A percentile compares a stretch with the other conserved stretches of the same genome.
phyloP scores from a whole-genome alignment of 1,140 invertebrate genomes.

The Drosophila fuyamai region DNA sequence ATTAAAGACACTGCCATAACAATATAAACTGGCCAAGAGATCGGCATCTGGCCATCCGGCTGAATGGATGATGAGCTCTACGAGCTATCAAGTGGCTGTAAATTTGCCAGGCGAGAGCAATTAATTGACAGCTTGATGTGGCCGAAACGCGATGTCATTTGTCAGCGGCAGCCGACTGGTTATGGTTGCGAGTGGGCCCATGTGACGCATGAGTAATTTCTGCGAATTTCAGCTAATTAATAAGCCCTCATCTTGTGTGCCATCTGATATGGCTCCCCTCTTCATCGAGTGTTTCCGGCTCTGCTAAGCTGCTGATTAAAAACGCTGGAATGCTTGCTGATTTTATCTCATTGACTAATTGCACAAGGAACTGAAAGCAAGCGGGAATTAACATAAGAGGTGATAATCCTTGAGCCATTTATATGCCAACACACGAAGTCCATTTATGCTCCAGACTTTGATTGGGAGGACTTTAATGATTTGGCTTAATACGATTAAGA shows the following conservation, averaged over 20 bases:
- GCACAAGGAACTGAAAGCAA: constrained; percentile 1
- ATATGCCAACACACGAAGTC: not conserved
- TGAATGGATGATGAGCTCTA: constrained; percentile 40
- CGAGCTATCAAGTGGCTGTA: constrained; percentile 42
- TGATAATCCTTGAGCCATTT: constrained; percentile 19
- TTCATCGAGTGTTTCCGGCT: not conserved
- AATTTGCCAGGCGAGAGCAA: constrained; percentile 41
- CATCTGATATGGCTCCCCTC: not conserved
- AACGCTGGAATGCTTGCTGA: not conserved
- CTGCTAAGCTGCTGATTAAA: not conserved
- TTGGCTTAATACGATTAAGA: not conserved
- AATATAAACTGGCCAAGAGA: constrained; percentile 40
- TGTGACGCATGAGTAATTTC: constrained; percentile 65
- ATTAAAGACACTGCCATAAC: constrained; percentile 44
- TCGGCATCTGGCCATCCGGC: constrained; percentile 8
- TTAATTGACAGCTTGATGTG: constrained; percentile 61
- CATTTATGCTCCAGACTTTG: not conserved
- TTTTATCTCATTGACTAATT: constrained; percentile 11
- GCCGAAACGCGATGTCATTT: constrained; percentile 50
- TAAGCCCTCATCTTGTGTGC: constrained; percentile 32
- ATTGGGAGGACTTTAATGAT: not conserved
- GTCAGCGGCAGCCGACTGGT: constrained; percentile 23
- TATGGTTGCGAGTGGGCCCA: constrained; percentile 12
- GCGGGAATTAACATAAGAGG: constrained; percentile 1
- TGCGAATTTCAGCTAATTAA: constrained; percentile 63